Base-by-base conservation (phyloP, 2,888 invertebrate genomes). In the Scelioninae gen. 1 region DNA sequence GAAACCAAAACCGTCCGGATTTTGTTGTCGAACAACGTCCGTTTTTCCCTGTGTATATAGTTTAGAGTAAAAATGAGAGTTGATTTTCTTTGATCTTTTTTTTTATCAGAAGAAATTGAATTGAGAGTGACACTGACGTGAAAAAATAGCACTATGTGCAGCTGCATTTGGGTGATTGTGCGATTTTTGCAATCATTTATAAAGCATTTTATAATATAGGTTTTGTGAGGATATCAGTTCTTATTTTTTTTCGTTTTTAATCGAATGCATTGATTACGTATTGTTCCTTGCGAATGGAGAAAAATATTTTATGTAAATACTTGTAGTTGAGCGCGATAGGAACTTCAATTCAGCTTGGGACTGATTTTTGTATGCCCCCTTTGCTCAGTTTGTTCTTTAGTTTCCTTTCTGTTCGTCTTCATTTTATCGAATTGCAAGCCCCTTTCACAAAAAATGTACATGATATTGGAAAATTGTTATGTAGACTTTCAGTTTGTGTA, bases 401-500 rank as follows among this genome's bases (percentile, higher is more conserved):
- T 16, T 51, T 34, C 78, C 84, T 32, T 51, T 58, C 29, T 49
- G 31, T 31, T 65, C 47, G 23, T 74, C 62, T 65, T 58, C 34
- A 29, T 56, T 65, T 71, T 65, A 53, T 40, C 10, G 29, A 60
- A 69, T 45, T 71, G 40, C 65, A 23, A 58, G 47, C 15, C 38
- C 49, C 85, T 83, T 84, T 68, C 60, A 86, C 86, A 85, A 86
- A 84, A 77, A 85, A 75, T 84, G 71, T 84, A 86, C 84, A 84
- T 84, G 81, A 88, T 88, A 88, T 85, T 87, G 88, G 80, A 88
- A 88, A 86, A 79, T 90, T 89, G 88, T 89, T 90, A 89, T 86
- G 86, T 90, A 90, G 87, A 87, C 80, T 85, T 87, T 87, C 89
- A 90, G 88, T 90, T 90, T 90, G 88, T 91, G 90, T 91, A 90